Conservation (phyloP, 1,140 invertebrate genomes). For the Bombus affinis region DNA sequence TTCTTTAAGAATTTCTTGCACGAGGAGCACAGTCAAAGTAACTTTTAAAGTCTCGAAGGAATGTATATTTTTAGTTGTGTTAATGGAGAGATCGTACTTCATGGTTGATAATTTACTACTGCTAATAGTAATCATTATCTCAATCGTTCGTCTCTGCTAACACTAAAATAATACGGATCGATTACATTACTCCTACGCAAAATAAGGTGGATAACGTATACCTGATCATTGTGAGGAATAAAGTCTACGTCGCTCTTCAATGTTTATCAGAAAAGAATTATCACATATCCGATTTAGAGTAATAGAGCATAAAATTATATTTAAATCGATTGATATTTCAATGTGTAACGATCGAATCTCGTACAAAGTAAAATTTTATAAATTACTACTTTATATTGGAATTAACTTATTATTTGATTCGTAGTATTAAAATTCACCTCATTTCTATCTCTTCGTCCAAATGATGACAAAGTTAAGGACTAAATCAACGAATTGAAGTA, state of each 20-base stretch:
- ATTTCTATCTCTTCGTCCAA: no score
- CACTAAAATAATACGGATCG: neutral
- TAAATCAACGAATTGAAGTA: no score
- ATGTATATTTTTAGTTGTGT: neutral
- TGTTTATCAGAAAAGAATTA: neutral
- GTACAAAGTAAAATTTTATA: no score
- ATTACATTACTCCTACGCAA: neutral
- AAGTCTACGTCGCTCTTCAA: neutral
- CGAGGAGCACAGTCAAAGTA: neutral
- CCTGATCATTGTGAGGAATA: neutral
- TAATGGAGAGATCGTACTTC: neutral
- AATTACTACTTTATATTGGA: no score
- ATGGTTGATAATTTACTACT: neutral
- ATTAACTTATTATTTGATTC: no score
- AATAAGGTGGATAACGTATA: neutral
- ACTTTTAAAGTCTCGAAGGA: neutral
- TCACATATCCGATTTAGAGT: neutral
- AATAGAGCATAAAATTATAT: neutral
- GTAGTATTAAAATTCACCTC: no score
- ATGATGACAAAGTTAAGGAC: no score
- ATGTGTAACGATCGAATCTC: no score
- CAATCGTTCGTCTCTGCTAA: neutral
- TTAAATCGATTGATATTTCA: neutral
- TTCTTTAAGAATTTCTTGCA: no score
- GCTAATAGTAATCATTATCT: neutral